Percentiles rank a stretch among this genome's conserved stretches.
Conservation (phyloP, 2,113 vertebrate species). For the Lepisosteus osseus region DNA sequence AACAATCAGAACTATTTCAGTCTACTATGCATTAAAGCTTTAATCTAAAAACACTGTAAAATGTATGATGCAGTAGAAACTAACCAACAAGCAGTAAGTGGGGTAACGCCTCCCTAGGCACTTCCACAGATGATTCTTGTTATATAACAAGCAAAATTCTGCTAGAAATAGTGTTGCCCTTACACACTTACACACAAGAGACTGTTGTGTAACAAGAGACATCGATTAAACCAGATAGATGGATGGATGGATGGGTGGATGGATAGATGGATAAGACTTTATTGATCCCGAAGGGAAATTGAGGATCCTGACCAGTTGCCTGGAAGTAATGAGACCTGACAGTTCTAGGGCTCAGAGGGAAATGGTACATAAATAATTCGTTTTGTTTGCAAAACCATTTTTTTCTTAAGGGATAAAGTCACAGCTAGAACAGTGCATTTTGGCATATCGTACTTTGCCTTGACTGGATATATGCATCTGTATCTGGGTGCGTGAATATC, state of each 20-base stretch:
- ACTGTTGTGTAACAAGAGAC: slow-evolving; percentile 23
- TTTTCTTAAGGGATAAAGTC: slow-evolving; percentile 4
- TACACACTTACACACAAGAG: slow-evolving; percentile 18
- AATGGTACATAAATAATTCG: slow-evolving; percentile 37
- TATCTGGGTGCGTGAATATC: no score
- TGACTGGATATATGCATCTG: not conserved
- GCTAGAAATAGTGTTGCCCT: slow-evolving; percentile 6
- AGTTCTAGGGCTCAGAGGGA: slow-evolving; percentile 22
- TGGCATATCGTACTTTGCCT: not conserved
- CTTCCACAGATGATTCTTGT: slow-evolving; percentile 14
- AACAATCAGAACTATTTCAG: not conserved
- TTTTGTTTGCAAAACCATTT: slow-evolving; percentile 7
- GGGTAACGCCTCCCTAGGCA: slow-evolving; percentile 3
- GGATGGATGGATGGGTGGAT: no score
- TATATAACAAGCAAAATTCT: slow-evolving; percentile 24
- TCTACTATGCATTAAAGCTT: not conserved
- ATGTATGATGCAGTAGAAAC: slow-evolving; percentile 6
- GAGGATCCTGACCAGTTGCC: slow-evolving; percentile 6
- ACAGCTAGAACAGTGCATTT: slow-evolving; percentile 25
- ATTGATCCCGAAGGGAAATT: no score
- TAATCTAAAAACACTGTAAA: slow-evolving; percentile 2
- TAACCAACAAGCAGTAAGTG: not conserved
- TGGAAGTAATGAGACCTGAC: slow-evolving; percentile 24
- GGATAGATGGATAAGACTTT: no score
- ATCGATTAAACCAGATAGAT: slow-evolving; percentile 18